These are phyloP conservation scores for Ips nitidus DNA, from an alignment of 1,140 invertebrate species.

Conservation along the genomic window DNA sequence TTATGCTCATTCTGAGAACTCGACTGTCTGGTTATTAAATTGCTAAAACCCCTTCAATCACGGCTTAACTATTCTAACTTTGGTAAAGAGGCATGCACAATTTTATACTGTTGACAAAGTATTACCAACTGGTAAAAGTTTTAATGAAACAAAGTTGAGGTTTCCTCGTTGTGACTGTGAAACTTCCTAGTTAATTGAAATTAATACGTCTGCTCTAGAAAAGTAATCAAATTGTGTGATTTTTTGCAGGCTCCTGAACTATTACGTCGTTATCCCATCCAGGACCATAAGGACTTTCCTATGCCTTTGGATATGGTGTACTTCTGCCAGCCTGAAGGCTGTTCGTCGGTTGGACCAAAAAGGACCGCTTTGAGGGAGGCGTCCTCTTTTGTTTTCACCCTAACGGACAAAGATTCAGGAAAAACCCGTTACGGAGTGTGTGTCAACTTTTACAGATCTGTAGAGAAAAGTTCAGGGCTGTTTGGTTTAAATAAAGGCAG, in stretches of 20 bases:
- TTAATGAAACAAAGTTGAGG: too few relatives aligned
- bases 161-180: too few relatives aligned
- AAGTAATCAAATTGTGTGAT: too few relatives aligned
- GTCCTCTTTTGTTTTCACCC: constrained; percentile 96
- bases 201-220: too few relatives aligned
- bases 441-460: constrained; percentile 95
- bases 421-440: constrained; percentile 86
- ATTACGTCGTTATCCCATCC: constrained; percentile 92
- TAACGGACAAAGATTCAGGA: constrained; percentile 99
- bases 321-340: constrained; percentile 99
- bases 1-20: too few relatives aligned
- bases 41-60: too few relatives aligned
- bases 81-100: neutral
- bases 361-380: constrained; percentile 83
- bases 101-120: too few relatives aligned
- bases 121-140: too few relatives aligned
- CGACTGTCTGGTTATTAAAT: too few relatives aligned
- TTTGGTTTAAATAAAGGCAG: constrained; percentile 45
- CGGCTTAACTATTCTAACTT: neutral
- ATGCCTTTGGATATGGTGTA: constrained; percentile 97
- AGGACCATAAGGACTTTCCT: constrained; percentile 97
- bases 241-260: constrained; percentile 76
- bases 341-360: constrained; percentile 85
- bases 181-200: too few relatives aligned
- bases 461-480: constrained; percentile 61